These are phyloP conservation scores for Dermolepida albohirtum DNA, from an alignment of 2,888 invertebrate genomes.

Conservation along the genomic window DNA sequence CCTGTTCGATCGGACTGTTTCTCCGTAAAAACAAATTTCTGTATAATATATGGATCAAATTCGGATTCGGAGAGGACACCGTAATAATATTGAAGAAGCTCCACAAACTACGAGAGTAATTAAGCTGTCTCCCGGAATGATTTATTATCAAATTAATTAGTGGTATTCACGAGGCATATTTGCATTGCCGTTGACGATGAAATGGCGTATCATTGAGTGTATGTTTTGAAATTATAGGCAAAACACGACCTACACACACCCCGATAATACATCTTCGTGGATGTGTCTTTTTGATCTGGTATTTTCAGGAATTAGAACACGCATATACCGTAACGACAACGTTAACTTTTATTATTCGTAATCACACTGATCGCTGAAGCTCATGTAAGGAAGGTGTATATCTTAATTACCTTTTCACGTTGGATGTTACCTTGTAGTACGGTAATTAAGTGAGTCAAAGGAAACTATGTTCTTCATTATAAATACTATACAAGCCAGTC, in stretches of 20 bases:
- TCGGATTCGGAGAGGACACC: slow-evolving; percentile 7
- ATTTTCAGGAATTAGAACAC: slow-evolving; percentile 28
- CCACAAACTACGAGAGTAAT: slow-evolving; percentile 6
- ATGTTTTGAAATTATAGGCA: slow-evolving; percentile 15
- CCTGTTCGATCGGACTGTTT: slow-evolving; percentile 19
- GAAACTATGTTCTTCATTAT: too few species aligned
- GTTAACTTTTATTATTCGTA: too few species aligned
- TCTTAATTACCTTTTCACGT: too few species aligned
- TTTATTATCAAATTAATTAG: slow-evolving; percentile 25
- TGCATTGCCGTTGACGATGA: slow-evolving; percentile 2
- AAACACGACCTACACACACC: slow-evolving; percentile 21
- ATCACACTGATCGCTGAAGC: too few species aligned
- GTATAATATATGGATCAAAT: slow-evolving; percentile 21
- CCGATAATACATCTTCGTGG: slow-evolving; percentile 20
- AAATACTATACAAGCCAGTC: too few species aligned
- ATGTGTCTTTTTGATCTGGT: slow-evolving; percentile 6
- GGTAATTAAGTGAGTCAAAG: too few species aligned
- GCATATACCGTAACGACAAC: slow-evolving; percentile 25
- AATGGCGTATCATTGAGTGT: slow-evolving; percentile 15
- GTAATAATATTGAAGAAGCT: slow-evolving; percentile 20
- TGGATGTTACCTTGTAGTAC: too few species aligned
- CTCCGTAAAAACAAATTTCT: slow-evolving; percentile 17
- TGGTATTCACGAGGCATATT: too few species aligned
- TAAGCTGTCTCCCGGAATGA: slow-evolving; percentile 16
- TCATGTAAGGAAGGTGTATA: too few species aligned